Base-by-base conservation (phyloP, 2,797 vertebrate species). In the Labeo calbasu region DNA sequence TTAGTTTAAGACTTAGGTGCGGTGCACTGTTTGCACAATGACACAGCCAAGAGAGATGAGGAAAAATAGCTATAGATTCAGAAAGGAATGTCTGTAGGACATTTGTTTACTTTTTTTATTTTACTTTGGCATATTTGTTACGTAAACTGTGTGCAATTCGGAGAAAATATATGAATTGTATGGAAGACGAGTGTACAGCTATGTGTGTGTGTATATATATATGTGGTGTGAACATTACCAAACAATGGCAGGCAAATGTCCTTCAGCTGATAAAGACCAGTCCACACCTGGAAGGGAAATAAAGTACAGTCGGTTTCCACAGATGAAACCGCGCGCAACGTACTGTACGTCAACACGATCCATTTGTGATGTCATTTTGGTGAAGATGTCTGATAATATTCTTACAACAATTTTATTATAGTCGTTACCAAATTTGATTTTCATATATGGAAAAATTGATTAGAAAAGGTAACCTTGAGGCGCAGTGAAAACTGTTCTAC, bases 241-340 rank as follows among this genome's bases (percentile, higher is more conserved):
- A 75, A 71, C 78, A 84, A 86, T 75, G 76, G 53, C 11, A 87
- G 84, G 23, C 66, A 51, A 57, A 87, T 79, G 77, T 86, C 46
- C 50, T 63, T 88, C 48, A 53, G 40, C 17, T 70, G 89, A 93
- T 92, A 91, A 91, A 88, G 77, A 36, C 68, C 79, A 61, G 50
- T 80, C 89, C 90, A 93, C 93, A 89, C 93, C 93, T 91, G 21
- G 76, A 93, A 93, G 88, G 69, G 73, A 94, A 94, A 95, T 70
- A 89, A 69, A n/a, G 92, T 7, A 88, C 32, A 50, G 5, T 50
- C 32, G 5, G 15, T 32, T 10, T 83, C 32, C 7, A 73, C 19
- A 32, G 51, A 28, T 17, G 81, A 48, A 25, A 40, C 43, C 21
- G 53, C 15, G 5, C 57, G 32, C 32, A 36, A 36, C 32, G 32